phyloP scores from a whole-genome alignment of 2,888 invertebrate genomes.

The Lissonota sp. region DNA sequence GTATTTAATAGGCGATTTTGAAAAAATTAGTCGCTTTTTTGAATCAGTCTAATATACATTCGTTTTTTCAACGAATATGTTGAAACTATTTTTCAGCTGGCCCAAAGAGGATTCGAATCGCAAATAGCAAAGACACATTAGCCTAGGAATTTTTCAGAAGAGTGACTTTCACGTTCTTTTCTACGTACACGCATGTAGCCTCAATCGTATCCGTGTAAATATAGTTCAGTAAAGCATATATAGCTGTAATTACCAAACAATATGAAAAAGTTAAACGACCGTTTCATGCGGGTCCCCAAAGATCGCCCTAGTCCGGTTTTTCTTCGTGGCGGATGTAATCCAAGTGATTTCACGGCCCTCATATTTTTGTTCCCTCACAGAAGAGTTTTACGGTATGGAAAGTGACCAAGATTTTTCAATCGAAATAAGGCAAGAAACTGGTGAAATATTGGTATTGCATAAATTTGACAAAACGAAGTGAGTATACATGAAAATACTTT shows the following conservation, averaged over 20 bases:
- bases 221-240: constrained; percentile 33
- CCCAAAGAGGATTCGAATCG: no score
- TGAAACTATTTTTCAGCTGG: no score
- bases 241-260: no score
- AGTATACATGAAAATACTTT: constrained; percentile 6
- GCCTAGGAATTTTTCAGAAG: no score
- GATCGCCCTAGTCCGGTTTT: constrained; percentile 36
- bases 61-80: no score
- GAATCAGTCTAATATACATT: no score
- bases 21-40: no score
- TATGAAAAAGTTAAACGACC: constrained; percentile 24
- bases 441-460: constrained; percentile 5
- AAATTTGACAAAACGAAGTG: background rate
- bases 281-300: constrained; percentile 63
- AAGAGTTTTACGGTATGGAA: constrained; percentile 23
- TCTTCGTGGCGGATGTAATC: constrained; percentile 41
- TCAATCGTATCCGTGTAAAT: constrained; percentile 32
- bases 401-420: constrained; percentile 13
- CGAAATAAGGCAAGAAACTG: constrained; percentile 17
- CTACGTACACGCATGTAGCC: background rate
- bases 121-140: no score
- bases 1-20: no score
- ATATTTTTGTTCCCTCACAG: background rate
- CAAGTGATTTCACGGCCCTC: no score
- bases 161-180: constrained; percentile 24